Conservation (phyloP, 2,113 vertebrate species). For the Lycaon pictus region DNA sequence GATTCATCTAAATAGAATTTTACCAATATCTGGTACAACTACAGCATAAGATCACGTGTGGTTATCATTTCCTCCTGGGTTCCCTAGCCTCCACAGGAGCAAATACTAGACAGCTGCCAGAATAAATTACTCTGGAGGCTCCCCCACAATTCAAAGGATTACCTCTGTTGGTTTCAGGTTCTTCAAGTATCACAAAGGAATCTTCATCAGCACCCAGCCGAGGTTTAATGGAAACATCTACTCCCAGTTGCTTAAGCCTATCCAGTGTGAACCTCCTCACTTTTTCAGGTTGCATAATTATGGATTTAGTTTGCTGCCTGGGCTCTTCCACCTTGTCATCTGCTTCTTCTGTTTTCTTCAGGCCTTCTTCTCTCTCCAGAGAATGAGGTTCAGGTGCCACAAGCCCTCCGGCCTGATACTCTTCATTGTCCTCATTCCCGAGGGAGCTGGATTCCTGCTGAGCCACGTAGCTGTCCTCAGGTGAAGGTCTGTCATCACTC, state of each 20-base stretch:
- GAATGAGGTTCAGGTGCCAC: conserved; percentile 27
- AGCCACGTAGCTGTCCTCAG: not conserved
- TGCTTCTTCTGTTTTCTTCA: conserved; percentile 26
- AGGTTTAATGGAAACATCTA: conserved; percentile 93
- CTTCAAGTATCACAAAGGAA: conserved; percentile 93
- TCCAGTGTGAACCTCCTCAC: conserved; percentile 90
- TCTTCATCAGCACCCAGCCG: conserved; percentile 90
- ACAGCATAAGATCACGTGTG: not conserved
- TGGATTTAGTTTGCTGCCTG: not conserved
- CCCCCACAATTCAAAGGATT: conserved; percentile 50
- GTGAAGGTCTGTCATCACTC: not conserved
- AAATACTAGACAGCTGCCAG: not conserved
- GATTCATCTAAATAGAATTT: not conserved
- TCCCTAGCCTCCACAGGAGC: not conserved
- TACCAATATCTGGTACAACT: not conserved
- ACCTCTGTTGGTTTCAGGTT: conserved; percentile 92
- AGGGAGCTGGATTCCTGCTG: not conserved
- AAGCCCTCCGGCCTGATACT: conserved; percentile 48
- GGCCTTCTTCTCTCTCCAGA: conserved; percentile 14
- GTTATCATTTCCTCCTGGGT: not conserved
- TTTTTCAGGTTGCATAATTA: conserved; percentile 80
- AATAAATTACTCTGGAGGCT: conserved; percentile 13
- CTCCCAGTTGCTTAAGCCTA: conserved; percentile 92
- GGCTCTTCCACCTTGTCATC: conserved; percentile 2
- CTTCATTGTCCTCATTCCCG: not conserved